These are phyloP conservation scores for Crocuta crocuta DNA, from an alignment of 2,113 vertebrate species.

Conservation along the genomic window DNA sequence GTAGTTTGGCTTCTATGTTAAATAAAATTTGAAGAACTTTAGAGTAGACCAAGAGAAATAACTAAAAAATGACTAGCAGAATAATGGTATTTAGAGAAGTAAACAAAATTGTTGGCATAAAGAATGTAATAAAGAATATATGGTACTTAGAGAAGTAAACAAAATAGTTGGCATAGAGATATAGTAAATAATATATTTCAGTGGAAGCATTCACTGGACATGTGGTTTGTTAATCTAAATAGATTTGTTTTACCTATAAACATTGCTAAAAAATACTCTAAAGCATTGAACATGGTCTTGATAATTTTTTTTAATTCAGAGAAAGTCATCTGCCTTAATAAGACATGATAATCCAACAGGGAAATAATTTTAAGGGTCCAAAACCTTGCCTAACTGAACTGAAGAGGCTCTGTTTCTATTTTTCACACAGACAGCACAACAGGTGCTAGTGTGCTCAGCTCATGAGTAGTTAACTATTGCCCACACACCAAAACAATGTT, in stretches of 20 bases:
- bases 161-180: background rate
- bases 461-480: background rate
- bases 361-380: background rate
- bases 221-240: background rate
- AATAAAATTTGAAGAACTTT: background rate
- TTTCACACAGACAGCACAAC: background rate
- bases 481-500: background rate
- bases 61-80: background rate
- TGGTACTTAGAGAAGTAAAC: background rate
- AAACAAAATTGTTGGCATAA: background rate
- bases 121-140: background rate
- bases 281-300: background rate
- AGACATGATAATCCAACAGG: background rate
- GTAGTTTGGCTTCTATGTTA: background rate
- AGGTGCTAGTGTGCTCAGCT: background rate
- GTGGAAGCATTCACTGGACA: background rate
- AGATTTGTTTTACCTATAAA: background rate
- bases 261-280: background rate
- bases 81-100: background rate
- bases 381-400: background rate
- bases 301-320: background rate
- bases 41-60: background rate
- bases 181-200: background rate
- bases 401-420: background rate
- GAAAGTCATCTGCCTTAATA: background rate